phyloP scores from a whole-genome alignment of 2,888 invertebrate genomes.

The Aspidiotus rigidus region DNA sequence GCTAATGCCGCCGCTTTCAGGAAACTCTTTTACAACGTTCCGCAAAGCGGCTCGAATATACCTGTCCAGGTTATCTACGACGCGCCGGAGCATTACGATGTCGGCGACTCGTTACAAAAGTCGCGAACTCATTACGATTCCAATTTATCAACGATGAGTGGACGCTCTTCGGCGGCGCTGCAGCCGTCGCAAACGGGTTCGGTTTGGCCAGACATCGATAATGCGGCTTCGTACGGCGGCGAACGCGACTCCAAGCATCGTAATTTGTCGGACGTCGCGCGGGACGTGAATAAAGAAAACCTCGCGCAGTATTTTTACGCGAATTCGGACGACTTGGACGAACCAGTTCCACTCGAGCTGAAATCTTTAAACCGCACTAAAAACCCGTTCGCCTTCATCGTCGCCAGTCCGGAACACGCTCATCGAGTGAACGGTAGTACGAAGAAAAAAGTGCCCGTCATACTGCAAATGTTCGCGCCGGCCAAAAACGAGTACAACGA shows the following conservation, averaged over 20 bases:
- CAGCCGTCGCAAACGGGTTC: background rate
- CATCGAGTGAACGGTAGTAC: slow-evolving; percentile 9
- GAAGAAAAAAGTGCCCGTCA: slow-evolving; percentile 12
- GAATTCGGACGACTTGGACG: background rate
- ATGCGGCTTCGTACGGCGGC: background rate
- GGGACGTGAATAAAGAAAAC: background rate
- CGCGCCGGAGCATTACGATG: background rate
- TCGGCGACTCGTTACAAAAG: background rate
- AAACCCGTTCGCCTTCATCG: slow-evolving; percentile 1
- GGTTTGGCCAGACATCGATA: background rate
- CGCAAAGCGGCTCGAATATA: slow-evolving; percentile 13
- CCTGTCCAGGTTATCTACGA: slow-evolving; percentile 31
- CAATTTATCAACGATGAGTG: background rate
- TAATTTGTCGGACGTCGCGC: background rate
- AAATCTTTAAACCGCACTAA: slow-evolving; percentile 1
- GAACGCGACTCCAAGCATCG: background rate
- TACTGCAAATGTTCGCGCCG: slow-evolving; percentile 6
- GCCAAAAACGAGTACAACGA: background rate
- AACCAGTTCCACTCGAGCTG: slow-evolving; percentile 1
- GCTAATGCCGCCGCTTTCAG: background rate
- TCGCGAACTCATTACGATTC: background rate
- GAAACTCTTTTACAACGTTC: slow-evolving; percentile 13
- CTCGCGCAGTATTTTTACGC: background rate
- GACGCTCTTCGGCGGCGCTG: background rate
- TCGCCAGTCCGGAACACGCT: background rate